A percentile compares a stretch with the other conserved stretches of the same genome.
Conservation (phyloP, 2,888 invertebrate genomes). For the Apodemia duryi region DNA sequence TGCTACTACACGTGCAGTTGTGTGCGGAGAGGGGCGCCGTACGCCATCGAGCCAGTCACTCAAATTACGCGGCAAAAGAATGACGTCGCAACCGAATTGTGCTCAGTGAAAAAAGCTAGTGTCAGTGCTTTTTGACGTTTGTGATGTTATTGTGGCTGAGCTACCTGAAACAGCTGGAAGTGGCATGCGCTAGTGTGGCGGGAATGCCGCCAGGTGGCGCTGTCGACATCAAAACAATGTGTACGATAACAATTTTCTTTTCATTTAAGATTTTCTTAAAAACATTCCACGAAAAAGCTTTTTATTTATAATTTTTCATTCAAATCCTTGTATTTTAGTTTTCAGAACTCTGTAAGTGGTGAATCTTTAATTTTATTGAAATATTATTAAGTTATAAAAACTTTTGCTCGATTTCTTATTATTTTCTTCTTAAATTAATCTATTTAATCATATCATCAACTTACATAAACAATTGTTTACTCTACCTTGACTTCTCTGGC, state of each 20-base stretch:
- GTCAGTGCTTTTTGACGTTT: slow-evolving; percentile 37
- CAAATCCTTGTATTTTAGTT: not conserved
- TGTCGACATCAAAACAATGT: slow-evolving; percentile 67
- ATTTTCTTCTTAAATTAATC: no score
- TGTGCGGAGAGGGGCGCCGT: slow-evolving; percentile 61
- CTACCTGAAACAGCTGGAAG: slow-evolving; percentile 70
- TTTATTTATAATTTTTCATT: not conserved
- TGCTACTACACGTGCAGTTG: slow-evolving; percentile 34
- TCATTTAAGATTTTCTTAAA: not conserved
- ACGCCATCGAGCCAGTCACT: slow-evolving; percentile 67
- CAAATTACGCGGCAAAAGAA: slow-evolving; percentile 74
- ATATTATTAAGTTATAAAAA: no score
- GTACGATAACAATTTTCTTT: slow-evolving; percentile 42
- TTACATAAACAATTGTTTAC: not conserved
- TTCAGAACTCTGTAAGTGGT: not conserved
- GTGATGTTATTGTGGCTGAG: slow-evolving; percentile 76
- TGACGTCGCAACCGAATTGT: slow-evolving; percentile 57
- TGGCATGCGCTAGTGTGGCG: slow-evolving; percentile 54
- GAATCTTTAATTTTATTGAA: no score
- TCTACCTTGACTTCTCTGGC: slow-evolving; percentile 4
- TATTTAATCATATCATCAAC: no score
- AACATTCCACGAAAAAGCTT: not conserved
- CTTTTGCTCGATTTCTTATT: no score
- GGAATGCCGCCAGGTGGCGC: slow-evolving; percentile 64
- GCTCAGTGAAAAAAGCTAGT: slow-evolving; percentile 31